Percentiles rank a stretch among this genome's conserved stretches.
These are phyloP conservation scores for Apostichopus californicus DNA, from an alignment of 35 echinoderm and acorn worm species.

Conservation along the genomic window DNA sequence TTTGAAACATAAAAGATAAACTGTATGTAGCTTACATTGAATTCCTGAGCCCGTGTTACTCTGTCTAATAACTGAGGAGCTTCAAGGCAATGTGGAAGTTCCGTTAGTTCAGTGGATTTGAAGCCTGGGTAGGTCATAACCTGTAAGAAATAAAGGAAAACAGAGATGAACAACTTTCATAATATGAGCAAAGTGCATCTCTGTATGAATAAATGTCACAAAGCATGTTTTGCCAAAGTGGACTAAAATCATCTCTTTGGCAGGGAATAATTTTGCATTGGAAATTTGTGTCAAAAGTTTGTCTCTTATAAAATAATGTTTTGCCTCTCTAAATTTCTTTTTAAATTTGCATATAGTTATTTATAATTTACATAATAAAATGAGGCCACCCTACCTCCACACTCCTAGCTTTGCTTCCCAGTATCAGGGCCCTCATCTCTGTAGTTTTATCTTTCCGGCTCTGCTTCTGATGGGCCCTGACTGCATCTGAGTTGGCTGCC, in stretches of 20 bases:
- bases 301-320: too few species aligned
- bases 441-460: constrained; percentile 66
- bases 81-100: constrained; percentile 88
- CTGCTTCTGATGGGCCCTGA: constrained; percentile 75
- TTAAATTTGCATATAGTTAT: too few species aligned
- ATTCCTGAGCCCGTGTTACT: constrained; percentile 89
- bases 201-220: too few species aligned
- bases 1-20: neutral
- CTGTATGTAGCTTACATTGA: constrained; percentile 74
- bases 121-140: constrained; percentile 82
- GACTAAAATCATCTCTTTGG: too few species aligned
- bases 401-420: constrained; percentile 96
- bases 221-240: too few species aligned
- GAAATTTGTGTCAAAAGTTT: too few species aligned
- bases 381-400: constrained; percentile 68
- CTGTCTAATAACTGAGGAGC: constrained; percentile 92
- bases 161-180: too few species aligned
- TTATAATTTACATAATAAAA: too few species aligned
- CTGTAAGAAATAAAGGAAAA: constrained; percentile 27
- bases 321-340: too few species aligned
- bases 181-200: too few species aligned
- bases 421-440: constrained; percentile 75
- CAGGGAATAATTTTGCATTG: too few species aligned
- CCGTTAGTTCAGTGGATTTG: constrained; percentile 76
- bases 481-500: constrained; percentile 78